These are phyloP conservation scores for Riparia riparia DNA, from an alignment of 2,113 vertebrate genomes.

Conservation along the genomic window DNA sequence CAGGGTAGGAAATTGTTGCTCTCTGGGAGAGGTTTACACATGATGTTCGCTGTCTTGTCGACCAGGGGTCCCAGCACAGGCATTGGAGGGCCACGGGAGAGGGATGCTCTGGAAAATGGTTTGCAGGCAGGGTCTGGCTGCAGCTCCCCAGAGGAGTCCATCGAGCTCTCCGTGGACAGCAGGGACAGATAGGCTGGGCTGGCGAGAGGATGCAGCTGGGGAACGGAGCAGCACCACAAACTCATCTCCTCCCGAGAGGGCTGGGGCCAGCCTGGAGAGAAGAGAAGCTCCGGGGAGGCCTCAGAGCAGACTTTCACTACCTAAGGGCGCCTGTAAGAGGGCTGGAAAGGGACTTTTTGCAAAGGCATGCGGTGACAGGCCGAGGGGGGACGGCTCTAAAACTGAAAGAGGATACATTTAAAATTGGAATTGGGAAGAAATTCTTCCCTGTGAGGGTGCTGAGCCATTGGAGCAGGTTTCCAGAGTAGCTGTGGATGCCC, in stretches of 20 bases:
- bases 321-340: background rate
- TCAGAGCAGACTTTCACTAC: background rate
- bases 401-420: background rate
- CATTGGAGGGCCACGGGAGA: rapidly evolving
- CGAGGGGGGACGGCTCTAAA: background rate
- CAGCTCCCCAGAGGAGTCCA: background rate
- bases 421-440: background rate
- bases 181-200: background rate
- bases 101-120: background rate
- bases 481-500: background rate
- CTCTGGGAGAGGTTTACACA: background rate
- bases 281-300: background rate
- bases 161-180: rapidly evolving
- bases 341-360: background rate
- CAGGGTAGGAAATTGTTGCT: background rate
- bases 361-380: background rate
- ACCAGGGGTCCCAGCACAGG: background rate
- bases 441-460: background rate
- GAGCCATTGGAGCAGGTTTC: background rate
- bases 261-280: background rate
- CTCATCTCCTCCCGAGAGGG: no score
- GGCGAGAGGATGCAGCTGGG: background rate
- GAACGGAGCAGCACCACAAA: background rate
- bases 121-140: background rate
- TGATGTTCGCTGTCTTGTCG: background rate